Base-by-base conservation (phyloP, 1,140 invertebrate genomes). In the Drosophila carrolli region DNA sequence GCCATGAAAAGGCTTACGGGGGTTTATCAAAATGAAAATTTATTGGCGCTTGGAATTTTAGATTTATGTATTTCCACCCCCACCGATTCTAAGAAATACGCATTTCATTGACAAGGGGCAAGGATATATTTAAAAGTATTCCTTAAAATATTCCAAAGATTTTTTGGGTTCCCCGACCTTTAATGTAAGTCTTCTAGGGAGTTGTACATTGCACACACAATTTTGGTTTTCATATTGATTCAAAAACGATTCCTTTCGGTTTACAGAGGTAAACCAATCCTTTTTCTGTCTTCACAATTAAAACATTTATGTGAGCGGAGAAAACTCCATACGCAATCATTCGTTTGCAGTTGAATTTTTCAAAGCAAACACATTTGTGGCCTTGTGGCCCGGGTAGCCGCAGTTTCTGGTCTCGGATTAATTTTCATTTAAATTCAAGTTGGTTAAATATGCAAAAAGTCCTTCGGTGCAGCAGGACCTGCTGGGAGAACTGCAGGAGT, bases 21-120 rank as follows among this genome's bases (percentile, higher is more conserved):
- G 83, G 84, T 80, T 88, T 88, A 88, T 89, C 83, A 88, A 88
- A 88, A 88, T 89, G 83, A 88, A 88, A 88, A 88, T 88, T 88
- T 88, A 88, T 88, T 88, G 83, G 67, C 73, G 75, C 76, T 71
- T 65, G 75, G 78, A 76, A 88, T 89, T 89, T 83, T 63, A 88
- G 84, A 88, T 88, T 88, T 88, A 88, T 88, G 83, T 80, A 57
- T 79, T 78, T 50, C 38, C 54, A 47, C 44, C 57, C 55, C 23
- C 27, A 8, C 19, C 14, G 29, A 51, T 55, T n/a, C 66, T 0
- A 11, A 58, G 47, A 29, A 66, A 66, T 75, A 35, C 38, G 60
- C 60, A 65, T 75, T 75, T 41, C 66, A 76, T 76, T 76, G 73
- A 76, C 73, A 76, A 46, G 27, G 73, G 53, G 38, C 51, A 48